Evolutionary conservation across 92 coral and sea anemone species (phyloP).

Genomic region (Porites divaricata): DNA sequence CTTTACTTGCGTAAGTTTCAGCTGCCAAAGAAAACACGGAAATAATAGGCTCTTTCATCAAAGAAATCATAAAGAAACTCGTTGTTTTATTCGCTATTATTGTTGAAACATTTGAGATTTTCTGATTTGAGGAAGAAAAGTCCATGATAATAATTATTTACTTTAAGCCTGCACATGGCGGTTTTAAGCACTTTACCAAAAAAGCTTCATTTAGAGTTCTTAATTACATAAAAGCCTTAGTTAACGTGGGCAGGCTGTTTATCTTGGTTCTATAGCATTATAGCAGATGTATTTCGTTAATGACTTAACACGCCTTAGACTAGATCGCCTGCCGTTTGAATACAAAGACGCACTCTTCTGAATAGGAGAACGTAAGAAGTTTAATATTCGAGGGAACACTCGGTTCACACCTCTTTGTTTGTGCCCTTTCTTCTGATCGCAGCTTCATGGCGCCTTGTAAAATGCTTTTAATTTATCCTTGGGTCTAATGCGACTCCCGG

Average conservation of each 20-base stretch:
- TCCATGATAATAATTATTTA: slow-evolving; percentile 29
- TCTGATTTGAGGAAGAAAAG: slow-evolving; percentile 1
- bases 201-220: slow-evolving; percentile 22
- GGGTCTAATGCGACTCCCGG: neutral
- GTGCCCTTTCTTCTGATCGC: slow-evolving; percentile 20
- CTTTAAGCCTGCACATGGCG: slow-evolving; percentile 36
- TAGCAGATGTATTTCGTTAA: slow-evolving; percentile 35
- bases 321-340: slow-evolving; percentile 26
- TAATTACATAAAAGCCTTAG: slow-evolving; percentile 29
- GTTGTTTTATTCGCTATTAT: slow-evolving; percentile 11
- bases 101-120: neutral
- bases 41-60: slow-evolving; percentile 16
- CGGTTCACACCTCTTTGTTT: slow-evolving; percentile 50
- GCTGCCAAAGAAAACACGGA: slow-evolving; percentile 9
- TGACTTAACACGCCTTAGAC: slow-evolving; percentile 49
- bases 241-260: slow-evolving; percentile 36
- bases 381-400: slow-evolving; percentile 39
- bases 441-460: slow-evolving; percentile 15
- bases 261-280: no score
- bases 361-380: slow-evolving; percentile 34
- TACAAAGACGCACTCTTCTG: slow-evolving; percentile 32
- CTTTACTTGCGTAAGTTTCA: slow-evolving; percentile 24
- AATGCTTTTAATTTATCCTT: neutral
- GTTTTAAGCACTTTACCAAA: slow-evolving; percentile 23
- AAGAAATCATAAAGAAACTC: slow-evolving; percentile 13